A percentile compares a stretch with the other conserved stretches of the same genome.
Conservation (phyloP, 2,797 vertebrate genomes). For the Mus spretus region DNA sequence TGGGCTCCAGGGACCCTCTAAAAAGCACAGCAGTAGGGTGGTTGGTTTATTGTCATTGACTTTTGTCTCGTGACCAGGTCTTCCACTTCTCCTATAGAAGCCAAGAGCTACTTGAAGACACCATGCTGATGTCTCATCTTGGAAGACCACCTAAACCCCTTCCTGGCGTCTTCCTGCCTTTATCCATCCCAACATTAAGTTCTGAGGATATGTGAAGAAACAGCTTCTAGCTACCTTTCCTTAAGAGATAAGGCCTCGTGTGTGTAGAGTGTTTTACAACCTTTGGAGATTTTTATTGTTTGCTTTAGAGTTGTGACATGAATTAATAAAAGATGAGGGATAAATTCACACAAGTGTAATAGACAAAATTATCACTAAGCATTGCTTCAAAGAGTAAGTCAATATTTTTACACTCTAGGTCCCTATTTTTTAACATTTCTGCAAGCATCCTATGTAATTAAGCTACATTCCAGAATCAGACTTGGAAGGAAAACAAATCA, state of each 20-base stretch:
- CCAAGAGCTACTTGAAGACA: constrained; percentile 68
- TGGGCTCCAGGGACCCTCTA: background rate
- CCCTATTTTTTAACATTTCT: background rate
- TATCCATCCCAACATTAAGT: constrained; percentile 77
- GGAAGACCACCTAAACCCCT: constrained; percentile 72
- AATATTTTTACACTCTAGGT: background rate
- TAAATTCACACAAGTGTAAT: background rate
- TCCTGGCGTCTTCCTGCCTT: constrained; percentile 74
- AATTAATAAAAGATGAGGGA: constrained; percentile 42
- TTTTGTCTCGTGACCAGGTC: constrained; percentile 78
- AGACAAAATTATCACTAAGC: background rate
- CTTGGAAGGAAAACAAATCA: background rate
- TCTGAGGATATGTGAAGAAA: constrained; percentile 53
- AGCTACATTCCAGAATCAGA: constrained; percentile 42
- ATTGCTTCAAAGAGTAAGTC: constrained; percentile 2
- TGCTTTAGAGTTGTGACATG: constrained; percentile 20
- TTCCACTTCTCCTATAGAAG: constrained; percentile 82
- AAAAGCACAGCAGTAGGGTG: background rate
- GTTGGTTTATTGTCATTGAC: constrained; percentile 67
- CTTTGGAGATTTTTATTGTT: constrained; percentile 21
- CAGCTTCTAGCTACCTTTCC: constrained; percentile 47
- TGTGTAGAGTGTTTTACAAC: background rate
- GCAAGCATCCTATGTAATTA: background rate
- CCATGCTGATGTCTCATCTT: constrained; percentile 41
- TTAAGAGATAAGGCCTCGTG: background rate